Evolutionary conservation across 2,113 vertebrate species (phyloP).

Genomic region (Ctenodactylus gundi): DNA sequence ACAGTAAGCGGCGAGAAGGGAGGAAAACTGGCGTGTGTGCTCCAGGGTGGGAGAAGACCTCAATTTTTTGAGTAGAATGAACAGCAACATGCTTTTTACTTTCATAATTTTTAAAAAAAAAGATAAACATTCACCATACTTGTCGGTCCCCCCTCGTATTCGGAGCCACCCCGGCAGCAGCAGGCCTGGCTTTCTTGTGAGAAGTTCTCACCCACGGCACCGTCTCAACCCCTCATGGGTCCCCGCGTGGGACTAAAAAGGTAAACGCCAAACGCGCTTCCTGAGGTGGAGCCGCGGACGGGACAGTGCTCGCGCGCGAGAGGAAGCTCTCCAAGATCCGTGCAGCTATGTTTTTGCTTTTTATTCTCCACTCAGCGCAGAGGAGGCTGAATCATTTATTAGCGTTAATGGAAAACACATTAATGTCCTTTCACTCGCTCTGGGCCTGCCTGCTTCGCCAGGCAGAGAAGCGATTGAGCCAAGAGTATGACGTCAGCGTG

Average conservation of each 20-base stretch:
- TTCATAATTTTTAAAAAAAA: too few relatives aligned
- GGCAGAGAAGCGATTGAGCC: neutral
- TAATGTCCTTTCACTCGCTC: neutral
- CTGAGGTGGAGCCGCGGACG: neutral
- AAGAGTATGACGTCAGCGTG: neutral
- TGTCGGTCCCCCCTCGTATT: too few relatives aligned
- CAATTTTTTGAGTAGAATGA: too few relatives aligned
- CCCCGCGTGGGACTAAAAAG: neutral
- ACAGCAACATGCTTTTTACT: too few relatives aligned
- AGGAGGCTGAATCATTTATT: slow-evolving; percentile 27
- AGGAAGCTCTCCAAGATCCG: neutral
- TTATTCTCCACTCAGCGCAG: neutral
- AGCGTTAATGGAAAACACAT: slow-evolving; percentile 36
- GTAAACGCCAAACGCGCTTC: neutral
- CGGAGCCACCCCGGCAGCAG: neutral
- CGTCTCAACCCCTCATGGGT: neutral
- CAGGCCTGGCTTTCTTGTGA: neutral
- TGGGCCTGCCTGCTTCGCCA: neutral
- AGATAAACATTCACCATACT: too few relatives aligned
- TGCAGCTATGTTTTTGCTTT: neutral
- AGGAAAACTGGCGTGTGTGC: too few relatives aligned
- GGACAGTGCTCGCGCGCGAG: rapidly evolving
- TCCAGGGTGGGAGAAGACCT: too few relatives aligned
- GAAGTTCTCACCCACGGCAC: neutral
- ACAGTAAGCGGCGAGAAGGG: too few relatives aligned